phyloP scores from a whole-genome alignment of 2,797 vertebrate species.

The Sebastolobus alascanus region DNA sequence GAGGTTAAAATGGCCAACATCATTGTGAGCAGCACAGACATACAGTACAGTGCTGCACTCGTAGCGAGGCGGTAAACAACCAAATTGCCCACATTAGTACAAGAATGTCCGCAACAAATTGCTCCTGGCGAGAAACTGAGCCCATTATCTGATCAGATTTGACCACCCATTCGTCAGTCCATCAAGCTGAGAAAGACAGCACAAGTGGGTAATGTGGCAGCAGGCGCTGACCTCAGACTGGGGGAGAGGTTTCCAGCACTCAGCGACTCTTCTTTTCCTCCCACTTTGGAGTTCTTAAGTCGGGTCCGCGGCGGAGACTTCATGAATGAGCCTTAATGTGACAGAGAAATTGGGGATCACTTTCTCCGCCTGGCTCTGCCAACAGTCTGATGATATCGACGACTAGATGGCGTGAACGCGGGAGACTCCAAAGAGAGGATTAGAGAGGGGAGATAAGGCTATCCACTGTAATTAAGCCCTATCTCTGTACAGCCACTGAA shows the following conservation, averaged over 20 bases:
- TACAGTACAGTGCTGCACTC: neutral
- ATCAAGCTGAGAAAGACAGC: slow-evolving; percentile 61
- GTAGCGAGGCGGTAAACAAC: slow-evolving; percentile 44
- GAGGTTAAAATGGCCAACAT: slow-evolving; percentile 6
- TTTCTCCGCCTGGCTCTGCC: slow-evolving; percentile 73
- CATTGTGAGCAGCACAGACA: neutral
- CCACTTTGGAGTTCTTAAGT: slow-evolving; percentile 64
- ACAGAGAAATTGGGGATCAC: slow-evolving; percentile 78
- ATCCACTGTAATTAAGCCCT: slow-evolving; percentile 89
- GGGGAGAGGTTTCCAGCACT: slow-evolving; percentile 34
- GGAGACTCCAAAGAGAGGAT: slow-evolving; percentile 72
- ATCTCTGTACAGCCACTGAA: slow-evolving; percentile 79
- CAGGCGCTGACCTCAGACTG: slow-evolving; percentile 50
- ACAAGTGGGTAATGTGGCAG: slow-evolving; percentile 53
- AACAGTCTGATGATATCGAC: slow-evolving; percentile 62
- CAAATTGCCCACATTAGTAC: slow-evolving; percentile 57
- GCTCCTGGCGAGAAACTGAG: slow-evolving; percentile 56
- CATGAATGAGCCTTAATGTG: slow-evolving; percentile 78
- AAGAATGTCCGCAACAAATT: slow-evolving; percentile 65
- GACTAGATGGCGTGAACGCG: slow-evolving; percentile 66
- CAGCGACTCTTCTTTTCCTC: slow-evolving; percentile 56
- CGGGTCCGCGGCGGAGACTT: slow-evolving; percentile 64
- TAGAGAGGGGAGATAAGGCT: slow-evolving; percentile 86
- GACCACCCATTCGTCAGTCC: slow-evolving; percentile 58
- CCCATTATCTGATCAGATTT: slow-evolving; percentile 71